Evolutionary conservation across 2,113 vertebrate genomes (phyloP).

Genomic region (Crotophaga sulcirostris): DNA sequence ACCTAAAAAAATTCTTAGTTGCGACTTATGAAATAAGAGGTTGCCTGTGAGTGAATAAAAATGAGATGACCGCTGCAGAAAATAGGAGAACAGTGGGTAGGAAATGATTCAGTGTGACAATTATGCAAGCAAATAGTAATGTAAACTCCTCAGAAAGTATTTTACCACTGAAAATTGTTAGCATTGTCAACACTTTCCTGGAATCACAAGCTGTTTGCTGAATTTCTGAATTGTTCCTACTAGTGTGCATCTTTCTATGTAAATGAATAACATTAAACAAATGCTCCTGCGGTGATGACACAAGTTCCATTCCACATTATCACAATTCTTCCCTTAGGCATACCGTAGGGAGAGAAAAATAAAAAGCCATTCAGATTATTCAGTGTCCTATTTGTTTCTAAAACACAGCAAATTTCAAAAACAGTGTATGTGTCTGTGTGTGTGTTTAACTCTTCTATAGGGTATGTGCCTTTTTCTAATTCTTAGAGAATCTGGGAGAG

Average conservation of each 20-base stretch:
- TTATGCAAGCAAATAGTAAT: slow-evolving; percentile 35
- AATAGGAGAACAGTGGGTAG: neutral
- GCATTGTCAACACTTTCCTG: slow-evolving; percentile 46
- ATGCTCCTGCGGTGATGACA: slow-evolving; percentile 33
- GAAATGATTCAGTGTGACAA: neutral
- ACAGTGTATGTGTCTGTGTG: neutral
- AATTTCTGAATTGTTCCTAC: slow-evolving; percentile 45
- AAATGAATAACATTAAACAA: slow-evolving; percentile 65
- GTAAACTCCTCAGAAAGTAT: neutral
- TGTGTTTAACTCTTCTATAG: neutral
- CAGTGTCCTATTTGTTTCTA: slow-evolving; percentile 45
- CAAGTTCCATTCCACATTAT: slow-evolving; percentile 37
- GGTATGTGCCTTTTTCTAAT: neutral
- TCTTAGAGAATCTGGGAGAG: neutral
- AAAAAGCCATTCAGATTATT: slow-evolving; percentile 24
- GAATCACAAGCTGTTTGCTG: slow-evolving; percentile 58
- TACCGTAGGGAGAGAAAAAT: neutral
- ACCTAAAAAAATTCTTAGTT: neutral
- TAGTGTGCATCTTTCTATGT: slow-evolving; percentile 57
- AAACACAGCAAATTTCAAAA: neutral
- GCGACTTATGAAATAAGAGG: neutral
- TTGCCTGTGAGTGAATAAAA: slow-evolving; percentile 20
- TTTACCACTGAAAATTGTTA: slow-evolving; percentile 11
- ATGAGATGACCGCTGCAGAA: slow-evolving; percentile 10
- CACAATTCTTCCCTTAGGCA: slow-evolving; percentile 43